Percentiles rank a stretch among this genome's conserved stretches.
Conservation (phyloP, 2,888 invertebrate genomes). For the Hartigia nigra region DNA sequence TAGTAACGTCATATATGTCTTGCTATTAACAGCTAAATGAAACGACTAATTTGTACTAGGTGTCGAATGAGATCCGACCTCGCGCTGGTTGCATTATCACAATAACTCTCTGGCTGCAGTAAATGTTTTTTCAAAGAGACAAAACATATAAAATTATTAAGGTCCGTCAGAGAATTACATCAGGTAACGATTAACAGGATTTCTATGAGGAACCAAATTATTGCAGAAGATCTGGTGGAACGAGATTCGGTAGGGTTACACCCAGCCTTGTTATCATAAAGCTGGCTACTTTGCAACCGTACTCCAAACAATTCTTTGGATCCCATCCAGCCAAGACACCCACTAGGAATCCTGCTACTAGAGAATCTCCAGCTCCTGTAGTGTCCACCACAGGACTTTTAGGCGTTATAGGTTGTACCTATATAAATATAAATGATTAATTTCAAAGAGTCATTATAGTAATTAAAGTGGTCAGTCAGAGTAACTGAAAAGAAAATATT, state of each 20-base stretch:
- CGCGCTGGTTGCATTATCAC: constrained; percentile 4
- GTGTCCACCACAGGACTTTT: constrained; percentile 55
- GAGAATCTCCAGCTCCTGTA: constrained; percentile 64
- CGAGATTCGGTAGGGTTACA: constrained; percentile 43
- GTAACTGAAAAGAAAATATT: too few relatives aligned
- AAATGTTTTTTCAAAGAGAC: not conserved
- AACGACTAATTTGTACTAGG: constrained; percentile 4
- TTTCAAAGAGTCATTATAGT: not conserved
- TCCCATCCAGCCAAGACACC: constrained; percentile 53
- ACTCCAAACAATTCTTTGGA: constrained; percentile 57
- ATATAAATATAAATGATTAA: constrained; percentile 3
- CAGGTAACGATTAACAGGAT: not conserved
- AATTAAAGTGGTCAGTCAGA: too few relatives aligned
- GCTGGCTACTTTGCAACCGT: constrained; percentile 54
- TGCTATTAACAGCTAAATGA: constrained; percentile 4
- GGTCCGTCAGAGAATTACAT: too few relatives aligned
- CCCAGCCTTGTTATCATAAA: constrained; percentile 52
- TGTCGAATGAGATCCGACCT: not conserved
- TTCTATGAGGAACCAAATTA: constrained; percentile 17
- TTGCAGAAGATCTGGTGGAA: constrained; percentile 45
- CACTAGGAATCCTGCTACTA: constrained; percentile 64
- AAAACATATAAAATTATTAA: not conserved
- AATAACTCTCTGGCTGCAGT: not conserved
- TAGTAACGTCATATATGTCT: not conserved
- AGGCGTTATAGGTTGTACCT: constrained; percentile 50